phyloP scores from a whole-genome alignment of 2,797 vertebrate species.

The Sebastes reedi region DNA sequence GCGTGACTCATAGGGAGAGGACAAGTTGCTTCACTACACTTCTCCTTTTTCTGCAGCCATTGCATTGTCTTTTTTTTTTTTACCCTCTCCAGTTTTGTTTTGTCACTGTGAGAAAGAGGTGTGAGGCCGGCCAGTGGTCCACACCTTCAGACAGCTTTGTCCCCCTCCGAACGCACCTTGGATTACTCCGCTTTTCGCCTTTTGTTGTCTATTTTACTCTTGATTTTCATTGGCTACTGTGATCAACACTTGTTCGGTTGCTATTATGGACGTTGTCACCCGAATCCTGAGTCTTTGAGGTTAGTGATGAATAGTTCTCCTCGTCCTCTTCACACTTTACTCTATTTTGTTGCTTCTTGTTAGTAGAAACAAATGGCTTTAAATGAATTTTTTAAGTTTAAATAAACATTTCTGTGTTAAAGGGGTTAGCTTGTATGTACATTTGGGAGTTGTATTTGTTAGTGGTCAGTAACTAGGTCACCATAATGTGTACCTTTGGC shows the following conservation, averaged over 20 bases:
- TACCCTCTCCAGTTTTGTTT: slow-evolving; percentile 62
- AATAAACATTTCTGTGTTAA: neutral
- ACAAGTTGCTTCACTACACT: slow-evolving; percentile 83
- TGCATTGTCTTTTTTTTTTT: slow-evolving; percentile 61
- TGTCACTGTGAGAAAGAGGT: slow-evolving; percentile 65
- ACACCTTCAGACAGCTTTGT: slow-evolving; percentile 62
- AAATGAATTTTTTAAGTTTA: neutral
- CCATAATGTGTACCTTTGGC: neutral
- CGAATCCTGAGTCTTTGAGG: slow-evolving; percentile 79
- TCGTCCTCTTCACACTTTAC: slow-evolving; percentile 9
- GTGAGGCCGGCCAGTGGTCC: slow-evolving; percentile 52
- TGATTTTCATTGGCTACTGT: slow-evolving; percentile 60
- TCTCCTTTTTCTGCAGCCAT: slow-evolving; percentile 84
- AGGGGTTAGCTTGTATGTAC: neutral
- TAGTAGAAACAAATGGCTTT: neutral
- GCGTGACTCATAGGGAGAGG: slow-evolving; percentile 85
- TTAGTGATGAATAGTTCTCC: slow-evolving; percentile 73
- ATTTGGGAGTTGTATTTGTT: neutral
- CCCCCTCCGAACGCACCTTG: slow-evolving; percentile 66
- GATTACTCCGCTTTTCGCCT: slow-evolving; percentile 74
- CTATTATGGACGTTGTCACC: slow-evolving; percentile 79
- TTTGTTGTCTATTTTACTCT: slow-evolving; percentile 52
- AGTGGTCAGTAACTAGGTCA: neutral
- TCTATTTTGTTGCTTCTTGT: slow-evolving; percentile 15
- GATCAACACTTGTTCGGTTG: slow-evolving; percentile 65